Evolutionary conservation across 2,888 invertebrate species (phyloP).

Genomic region (Linhomoeus sp.): DNA sequence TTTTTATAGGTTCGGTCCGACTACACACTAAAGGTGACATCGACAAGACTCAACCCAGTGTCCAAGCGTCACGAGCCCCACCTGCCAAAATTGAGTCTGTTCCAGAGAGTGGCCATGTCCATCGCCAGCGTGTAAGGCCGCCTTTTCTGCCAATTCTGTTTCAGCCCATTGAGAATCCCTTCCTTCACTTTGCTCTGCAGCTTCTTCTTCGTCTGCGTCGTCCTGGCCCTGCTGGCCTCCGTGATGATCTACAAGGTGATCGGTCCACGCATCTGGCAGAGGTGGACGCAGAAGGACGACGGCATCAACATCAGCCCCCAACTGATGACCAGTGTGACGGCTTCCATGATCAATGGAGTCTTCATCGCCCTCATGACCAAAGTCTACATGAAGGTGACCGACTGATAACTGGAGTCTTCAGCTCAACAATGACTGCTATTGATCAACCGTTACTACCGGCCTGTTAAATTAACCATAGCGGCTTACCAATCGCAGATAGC

Average conservation of each 20-base stretch:
- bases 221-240: not conserved
- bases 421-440: not conserved
- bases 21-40: constrained; percentile 34
- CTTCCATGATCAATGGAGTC: constrained; percentile 2
- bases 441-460: too few relatives aligned
- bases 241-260: constrained; percentile 2
- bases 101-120: not conserved
- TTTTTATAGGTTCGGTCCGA: constrained; percentile 26
- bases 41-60: constrained; percentile 63
- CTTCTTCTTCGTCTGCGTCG: constrained; percentile 2
- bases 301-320: not conserved
- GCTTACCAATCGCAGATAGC: not conserved
- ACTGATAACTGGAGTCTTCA: too few relatives aligned
- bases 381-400: constrained; percentile 2
- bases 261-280: too few relatives aligned
- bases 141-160: not conserved
- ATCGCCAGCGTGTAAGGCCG: not conserved
- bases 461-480: too few relatives aligned
- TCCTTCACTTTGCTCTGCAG: not conserved
- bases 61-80: constrained; percentile 62
- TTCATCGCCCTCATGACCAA: constrained; percentile 4
- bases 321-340: not conserved
- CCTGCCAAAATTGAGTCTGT: not conserved
- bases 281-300: too few relatives aligned
- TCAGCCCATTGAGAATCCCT: too few relatives aligned